A percentile compares a stretch with the other conserved stretches of the same genome.
Evolutionary conservation across 2,888 invertebrate species (phyloP).

Genomic region (Aricia artaxerxes): DNA sequence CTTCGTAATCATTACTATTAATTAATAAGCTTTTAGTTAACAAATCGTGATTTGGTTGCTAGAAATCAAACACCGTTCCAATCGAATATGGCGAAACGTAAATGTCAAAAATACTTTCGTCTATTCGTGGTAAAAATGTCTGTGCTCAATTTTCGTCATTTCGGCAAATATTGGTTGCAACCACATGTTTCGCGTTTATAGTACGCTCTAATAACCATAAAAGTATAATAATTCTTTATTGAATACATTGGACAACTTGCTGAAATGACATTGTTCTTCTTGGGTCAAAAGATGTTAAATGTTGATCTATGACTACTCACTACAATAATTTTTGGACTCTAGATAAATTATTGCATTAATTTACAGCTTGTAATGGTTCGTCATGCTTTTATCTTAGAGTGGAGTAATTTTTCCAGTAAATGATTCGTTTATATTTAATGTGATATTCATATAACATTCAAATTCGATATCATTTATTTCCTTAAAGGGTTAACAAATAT

Average conservation of each 20-base stretch:
- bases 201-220: neutral
- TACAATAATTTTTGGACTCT: neutral
- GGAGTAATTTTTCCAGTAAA: too few relatives aligned
- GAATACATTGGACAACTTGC: neutral
- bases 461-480: too few relatives aligned
- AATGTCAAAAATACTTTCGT: slow-evolving; percentile 31
- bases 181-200: neutral
- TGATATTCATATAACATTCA: too few relatives aligned
- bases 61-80: slow-evolving; percentile 30
- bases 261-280: slow-evolving; percentile 12
- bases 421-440: too few relatives aligned
- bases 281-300: neutral
- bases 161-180: neutral
- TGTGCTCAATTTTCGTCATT: slow-evolving; percentile 17
- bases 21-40: neutral
- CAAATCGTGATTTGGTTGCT: neutral
- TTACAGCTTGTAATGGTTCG: neutral
- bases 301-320: neutral
- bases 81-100: slow-evolving; percentile 30
- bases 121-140: slow-evolving; percentile 17
- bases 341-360: neutral
- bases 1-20: neutral
- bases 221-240: neutral
- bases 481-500: too few relatives aligned
- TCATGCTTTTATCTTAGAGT: too few relatives aligned